Evolutionary conservation across 2,888 invertebrate genomes (phyloP).

Genomic region (Azorinus chamasolen): DNA sequence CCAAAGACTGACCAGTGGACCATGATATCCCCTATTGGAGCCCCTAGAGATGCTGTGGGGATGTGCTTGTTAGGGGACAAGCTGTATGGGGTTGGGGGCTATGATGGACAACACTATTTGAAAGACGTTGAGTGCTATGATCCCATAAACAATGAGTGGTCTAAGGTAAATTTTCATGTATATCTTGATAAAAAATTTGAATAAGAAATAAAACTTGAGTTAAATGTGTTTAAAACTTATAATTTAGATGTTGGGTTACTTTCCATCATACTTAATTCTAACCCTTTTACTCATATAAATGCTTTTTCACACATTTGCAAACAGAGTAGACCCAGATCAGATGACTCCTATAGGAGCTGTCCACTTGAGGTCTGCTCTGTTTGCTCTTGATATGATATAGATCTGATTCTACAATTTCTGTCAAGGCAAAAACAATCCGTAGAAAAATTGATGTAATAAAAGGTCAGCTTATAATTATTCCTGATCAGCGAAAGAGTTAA

Average conservation of each 20-base stretch:
- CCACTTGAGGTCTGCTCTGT: too few species aligned
- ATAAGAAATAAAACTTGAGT: neutral
- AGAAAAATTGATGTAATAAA: too few species aligned
- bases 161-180: constrained; percentile 85
- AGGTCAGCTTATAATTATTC: too few species aligned
- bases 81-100: constrained; percentile 95
- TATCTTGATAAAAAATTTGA: neutral
- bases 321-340: too few species aligned
- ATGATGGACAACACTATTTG: constrained; percentile 95
- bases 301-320: too few species aligned
- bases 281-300: too few species aligned
- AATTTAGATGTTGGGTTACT: neutral
- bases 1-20: constrained; percentile 94
- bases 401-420: too few species aligned
- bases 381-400: too few species aligned
- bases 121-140: constrained; percentile 95
- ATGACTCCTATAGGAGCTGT: too few species aligned
- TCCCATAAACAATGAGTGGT: constrained; percentile 89
- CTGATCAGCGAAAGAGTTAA: too few species aligned
- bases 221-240: neutral
- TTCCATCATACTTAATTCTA: too few species aligned
- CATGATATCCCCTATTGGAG: constrained; percentile 93
- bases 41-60: constrained; percentile 95
- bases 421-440: too few species aligned
- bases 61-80: constrained; percentile 94